phyloP scores from a whole-genome alignment of 2,888 invertebrate genomes.

The Serrognathus titanus region DNA sequence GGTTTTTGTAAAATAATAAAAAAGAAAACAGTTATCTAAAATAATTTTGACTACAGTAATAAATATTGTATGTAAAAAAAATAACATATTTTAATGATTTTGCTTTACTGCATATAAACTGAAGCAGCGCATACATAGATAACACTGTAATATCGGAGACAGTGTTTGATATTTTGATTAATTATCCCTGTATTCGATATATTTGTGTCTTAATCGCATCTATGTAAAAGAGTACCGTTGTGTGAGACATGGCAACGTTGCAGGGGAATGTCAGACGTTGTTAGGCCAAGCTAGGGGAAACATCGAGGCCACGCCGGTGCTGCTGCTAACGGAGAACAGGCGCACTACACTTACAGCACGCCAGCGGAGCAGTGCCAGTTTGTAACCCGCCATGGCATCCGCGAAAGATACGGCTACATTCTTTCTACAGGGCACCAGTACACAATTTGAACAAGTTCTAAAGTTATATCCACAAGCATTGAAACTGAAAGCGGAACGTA shows the following conservation, averaged over 20 bases:
- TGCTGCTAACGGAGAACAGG: conserved; percentile 32
- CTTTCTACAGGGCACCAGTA: conserved; percentile 85
- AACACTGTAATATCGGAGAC: too few species aligned
- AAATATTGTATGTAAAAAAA: too few species aligned
- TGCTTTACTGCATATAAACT: too few species aligned
- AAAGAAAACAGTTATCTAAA: too few species aligned
- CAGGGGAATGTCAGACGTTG: conserved; percentile 46
- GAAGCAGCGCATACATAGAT: too few species aligned
- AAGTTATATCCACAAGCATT: conserved; percentile 90
- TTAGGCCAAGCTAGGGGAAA: conserved; percentile 44
- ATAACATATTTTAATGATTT: too few species aligned
- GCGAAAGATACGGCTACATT: conserved; percentile 90
- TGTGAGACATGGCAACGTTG: conserved; percentile 29
- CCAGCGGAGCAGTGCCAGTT: conserved; percentile 33
- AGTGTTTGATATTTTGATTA: too few species aligned
- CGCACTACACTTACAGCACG: conserved; percentile 28
- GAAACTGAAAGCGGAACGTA: conserved; percentile 84
- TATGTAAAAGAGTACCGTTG: conserved; percentile 1
- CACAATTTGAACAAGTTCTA: conserved; percentile 83
- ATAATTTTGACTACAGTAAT: too few species aligned
- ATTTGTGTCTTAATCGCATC: too few species aligned
- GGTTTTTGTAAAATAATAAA: too few species aligned
- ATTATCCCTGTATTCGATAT: too few species aligned
- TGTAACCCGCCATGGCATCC: conserved; percentile 58
- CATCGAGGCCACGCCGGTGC: conserved; percentile 39